These are phyloP conservation scores for Aplidium turbinatum DNA, from an alignment of 23 tunicate species.

Conservation along the genomic window DNA sequence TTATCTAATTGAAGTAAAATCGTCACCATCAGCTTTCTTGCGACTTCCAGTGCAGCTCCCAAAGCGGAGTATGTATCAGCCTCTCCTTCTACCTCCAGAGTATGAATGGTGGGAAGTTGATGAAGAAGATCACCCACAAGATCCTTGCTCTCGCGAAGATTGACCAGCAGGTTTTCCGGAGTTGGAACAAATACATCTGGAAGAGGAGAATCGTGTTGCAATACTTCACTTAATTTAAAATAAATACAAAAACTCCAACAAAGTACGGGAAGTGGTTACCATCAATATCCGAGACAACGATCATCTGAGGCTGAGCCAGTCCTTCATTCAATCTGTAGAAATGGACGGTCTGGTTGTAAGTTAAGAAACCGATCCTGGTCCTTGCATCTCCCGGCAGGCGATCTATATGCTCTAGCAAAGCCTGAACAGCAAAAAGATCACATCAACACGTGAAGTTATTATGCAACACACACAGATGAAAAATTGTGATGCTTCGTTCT, in stretches of 20 bases:
- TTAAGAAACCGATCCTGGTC: slow-evolving; percentile 86
- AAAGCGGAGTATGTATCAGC: slow-evolving; percentile 66
- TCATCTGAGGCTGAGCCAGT: slow-evolving; percentile 90
- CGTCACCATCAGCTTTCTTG: slow-evolving; percentile 87
- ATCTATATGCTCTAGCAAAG: slow-evolving; percentile 68
- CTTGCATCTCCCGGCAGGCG: slow-evolving; percentile 91
- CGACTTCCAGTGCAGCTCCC: slow-evolving; percentile 93
- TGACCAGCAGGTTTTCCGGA: slow-evolving; percentile 82
- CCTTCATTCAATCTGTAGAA: slow-evolving; percentile 87
- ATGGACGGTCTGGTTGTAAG: slow-evolving; percentile 88
- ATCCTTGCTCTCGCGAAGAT: slow-evolving; percentile 63
- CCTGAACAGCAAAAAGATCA: too few species aligned
- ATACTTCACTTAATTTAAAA: too few species aligned
- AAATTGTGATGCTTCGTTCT: too few species aligned
- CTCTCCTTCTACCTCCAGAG: slow-evolving; percentile 46
- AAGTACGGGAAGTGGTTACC: too few species aligned
- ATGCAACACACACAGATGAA: too few species aligned
- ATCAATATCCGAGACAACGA: slow-evolving; percentile 97
- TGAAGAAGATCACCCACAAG: slow-evolving; percentile 75
- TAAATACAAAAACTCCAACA: too few species aligned
- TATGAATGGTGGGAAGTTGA: slow-evolving; percentile 79
- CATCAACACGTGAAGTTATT: too few species aligned
- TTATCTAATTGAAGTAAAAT: too few species aligned
- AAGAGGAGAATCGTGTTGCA: too few species aligned
- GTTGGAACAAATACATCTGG: slow-evolving; percentile 85